Conservation (phyloP, 2,888 invertebrate genomes). For the Trachelus tabidus region DNA sequence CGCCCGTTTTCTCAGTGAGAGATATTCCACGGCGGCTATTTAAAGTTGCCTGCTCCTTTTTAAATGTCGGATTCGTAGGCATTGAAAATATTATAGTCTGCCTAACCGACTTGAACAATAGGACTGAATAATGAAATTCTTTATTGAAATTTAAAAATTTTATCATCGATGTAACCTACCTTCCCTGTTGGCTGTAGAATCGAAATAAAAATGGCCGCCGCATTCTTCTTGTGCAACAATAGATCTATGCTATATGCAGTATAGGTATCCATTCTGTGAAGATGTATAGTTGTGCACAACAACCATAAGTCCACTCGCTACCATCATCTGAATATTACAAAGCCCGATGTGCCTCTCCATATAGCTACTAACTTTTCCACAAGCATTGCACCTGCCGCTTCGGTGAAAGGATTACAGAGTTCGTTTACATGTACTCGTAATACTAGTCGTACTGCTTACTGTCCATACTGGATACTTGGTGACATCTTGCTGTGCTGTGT, state of each 20-base stretch:
- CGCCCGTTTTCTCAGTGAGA: conserved; percentile 3
- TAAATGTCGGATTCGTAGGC: not conserved
- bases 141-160: not conserved
- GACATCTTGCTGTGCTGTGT: not conserved
- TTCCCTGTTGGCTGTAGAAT: not conserved
- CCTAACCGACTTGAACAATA: not conserved
- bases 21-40: not conserved
- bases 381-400: conserved; percentile 49
- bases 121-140: not conserved
- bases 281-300: not conserved
- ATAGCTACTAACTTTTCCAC: conserved; percentile 39
- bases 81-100: not conserved
- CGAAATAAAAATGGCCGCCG: not conserved
- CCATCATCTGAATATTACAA: not conserved
- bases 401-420: conserved; percentile 48
- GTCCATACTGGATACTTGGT: not conserved
- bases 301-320: not conserved
- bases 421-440: not conserved
- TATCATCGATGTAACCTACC: not conserved
- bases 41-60: conserved; percentile 3
- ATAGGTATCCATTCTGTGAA: not conserved
- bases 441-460: not conserved
- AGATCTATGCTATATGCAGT: not conserved
- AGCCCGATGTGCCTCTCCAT: not conserved
- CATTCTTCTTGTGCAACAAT: not conserved